Conservation (phyloP, 2,888 invertebrate species). For the Aphrophora alni region DNA sequence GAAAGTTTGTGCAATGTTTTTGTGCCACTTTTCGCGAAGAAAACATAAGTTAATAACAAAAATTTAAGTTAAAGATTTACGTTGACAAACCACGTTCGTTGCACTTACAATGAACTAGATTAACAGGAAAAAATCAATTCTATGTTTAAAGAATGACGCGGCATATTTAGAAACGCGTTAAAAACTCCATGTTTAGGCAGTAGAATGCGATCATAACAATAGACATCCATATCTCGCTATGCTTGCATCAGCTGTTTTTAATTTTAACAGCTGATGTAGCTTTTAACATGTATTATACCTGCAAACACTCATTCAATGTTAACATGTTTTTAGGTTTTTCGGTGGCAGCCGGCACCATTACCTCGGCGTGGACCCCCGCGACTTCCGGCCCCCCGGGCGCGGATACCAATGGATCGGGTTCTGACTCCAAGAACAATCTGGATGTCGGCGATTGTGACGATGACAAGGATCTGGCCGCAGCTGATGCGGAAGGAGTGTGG, state of each 20-base stretch:
- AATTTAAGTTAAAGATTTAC: too few relatives aligned
- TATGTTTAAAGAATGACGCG: neutral
- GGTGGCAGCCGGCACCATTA: constrained; percentile 78
- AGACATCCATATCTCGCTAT: neutral
- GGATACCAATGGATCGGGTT: constrained; percentile 84
- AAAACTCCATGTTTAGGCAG: neutral
- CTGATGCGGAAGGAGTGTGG: constrained; percentile 99
- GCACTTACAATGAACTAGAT: neutral
- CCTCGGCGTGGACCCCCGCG: constrained; percentile 95
- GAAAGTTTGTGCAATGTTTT: too few relatives aligned
- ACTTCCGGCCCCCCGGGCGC: constrained; percentile 84
- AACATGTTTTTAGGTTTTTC: constrained; percentile 43
- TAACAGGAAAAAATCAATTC: neutral
- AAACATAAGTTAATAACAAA: too few relatives aligned
- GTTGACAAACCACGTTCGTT: neutral
- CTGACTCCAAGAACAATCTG: constrained; percentile 63
- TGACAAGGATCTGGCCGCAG: constrained; percentile 90
- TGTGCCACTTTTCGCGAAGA: too few relatives aligned
- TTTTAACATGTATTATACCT: neutral
- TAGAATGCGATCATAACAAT: neutral
- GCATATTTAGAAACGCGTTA: neutral
- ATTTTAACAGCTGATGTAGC: neutral
- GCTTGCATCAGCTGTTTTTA: neutral
- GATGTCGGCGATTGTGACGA: constrained; percentile 93
- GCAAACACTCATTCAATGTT: too few relatives aligned